Evolutionary conservation across 2,113 vertebrate species (phyloP), one percentile per base, ranked within the genome.

Genomic region (Riparia riparia): DNA sequence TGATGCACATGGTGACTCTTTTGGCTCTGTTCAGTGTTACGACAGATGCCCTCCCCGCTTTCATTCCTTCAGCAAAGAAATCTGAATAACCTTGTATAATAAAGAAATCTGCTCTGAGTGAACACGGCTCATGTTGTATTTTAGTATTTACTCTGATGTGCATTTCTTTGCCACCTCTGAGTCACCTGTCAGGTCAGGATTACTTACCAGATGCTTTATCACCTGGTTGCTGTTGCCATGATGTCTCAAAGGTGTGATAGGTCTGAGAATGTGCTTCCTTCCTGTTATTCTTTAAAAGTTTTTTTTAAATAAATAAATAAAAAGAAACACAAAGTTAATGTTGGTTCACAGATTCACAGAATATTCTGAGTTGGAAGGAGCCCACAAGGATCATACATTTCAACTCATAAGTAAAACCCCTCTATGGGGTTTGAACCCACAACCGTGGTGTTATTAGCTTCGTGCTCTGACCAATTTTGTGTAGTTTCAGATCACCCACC

Each of bases 381-480:
- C 26, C 32, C 28, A 16, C 54, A 45, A 45, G 15, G 22, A 69
- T 32, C 32, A n/a, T 61, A 1, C 9, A 32, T 9, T 78, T 37
- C 22, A 78, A 1, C 47, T 69, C 17, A 39, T 15, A 32, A 18
- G 5, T 69, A 18, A 60, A 69, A 45, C 9, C 17, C 14, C 9
- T 37, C 3, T 14, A 5, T 26, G 18, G 12, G 17, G 12, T 15
- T 28, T 60, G 32, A 60, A 32, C 3, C 4, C 26, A 26, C 37
- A 26, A 6, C 6, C 6, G 2, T 86, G 26, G 5, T 32, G 14
- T 51, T 37, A 5, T 1, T 37, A 10, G 37, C 63, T 60, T 32
- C 0, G 0, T 69, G 45, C 32, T 60, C 63, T 68, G 45, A 51
- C 21, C 37, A 37, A 2, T 4, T 45, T 60, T 56, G 10, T 58